Percentiles rank a stretch among this genome's conserved stretches.
Evolutionary conservation across 2,113 vertebrate species (phyloP).

Genomic region (Motacilla tschutschensis): DNA sequence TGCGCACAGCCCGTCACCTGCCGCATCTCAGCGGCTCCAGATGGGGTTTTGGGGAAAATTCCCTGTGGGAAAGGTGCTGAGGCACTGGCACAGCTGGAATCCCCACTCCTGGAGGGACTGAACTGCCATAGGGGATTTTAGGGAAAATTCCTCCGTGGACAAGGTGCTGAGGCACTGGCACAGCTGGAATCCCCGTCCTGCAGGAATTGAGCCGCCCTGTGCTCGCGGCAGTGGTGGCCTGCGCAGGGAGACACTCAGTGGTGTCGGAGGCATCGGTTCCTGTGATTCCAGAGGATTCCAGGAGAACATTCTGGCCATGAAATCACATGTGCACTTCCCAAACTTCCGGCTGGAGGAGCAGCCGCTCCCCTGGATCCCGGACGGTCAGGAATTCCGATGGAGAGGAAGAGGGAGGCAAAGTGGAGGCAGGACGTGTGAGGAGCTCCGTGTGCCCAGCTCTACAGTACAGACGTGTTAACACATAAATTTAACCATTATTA

Average conservation of each 20-base stretch:
- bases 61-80: fast-evolving
- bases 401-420: not conserved
- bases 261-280: fast-evolving
- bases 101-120: too few species aligned
- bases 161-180: not conserved
- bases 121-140: too few species aligned
- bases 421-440: slow-evolving; percentile 5
- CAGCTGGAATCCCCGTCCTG: not conserved
- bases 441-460: slow-evolving; percentile 49
- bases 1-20: not conserved
- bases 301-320: fast-evolving
- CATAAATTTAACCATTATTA: slow-evolving; percentile 76
- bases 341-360: not conserved
- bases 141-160: fast-evolving
- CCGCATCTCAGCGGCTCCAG: too few species aligned
- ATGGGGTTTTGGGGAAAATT: fast-evolving
- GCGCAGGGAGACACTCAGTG: not conserved
- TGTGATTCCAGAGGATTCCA: fast-evolving
- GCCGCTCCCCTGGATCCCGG: not conserved
- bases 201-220: fast-evolving
- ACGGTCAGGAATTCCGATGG: not conserved
- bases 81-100: not conserved
- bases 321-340: not conserved
- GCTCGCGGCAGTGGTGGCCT: not conserved
- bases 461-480: slow-evolving; percentile 48